phyloP scores from a whole-genome alignment of 2,797 vertebrate genomes.

The Odontamblyopus rebecca region DNA sequence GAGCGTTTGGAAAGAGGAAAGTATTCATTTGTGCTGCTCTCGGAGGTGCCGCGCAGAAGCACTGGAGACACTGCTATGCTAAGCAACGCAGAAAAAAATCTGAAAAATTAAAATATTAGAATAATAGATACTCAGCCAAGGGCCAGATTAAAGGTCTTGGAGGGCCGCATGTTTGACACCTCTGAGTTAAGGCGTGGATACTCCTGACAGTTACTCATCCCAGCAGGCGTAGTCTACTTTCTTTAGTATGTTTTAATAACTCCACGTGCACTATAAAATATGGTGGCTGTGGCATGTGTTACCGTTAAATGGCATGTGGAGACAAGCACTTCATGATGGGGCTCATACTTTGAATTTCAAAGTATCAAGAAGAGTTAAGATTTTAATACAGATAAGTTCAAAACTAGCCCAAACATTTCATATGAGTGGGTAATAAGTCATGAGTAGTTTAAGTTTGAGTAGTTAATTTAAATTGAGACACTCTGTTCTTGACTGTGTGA shows the following conservation, averaged over 20 bases:
- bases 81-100: no score
- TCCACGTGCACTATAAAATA: slow-evolving; percentile 14
- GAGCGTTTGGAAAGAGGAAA: no score
- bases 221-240: neutral
- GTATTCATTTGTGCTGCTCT: no score
- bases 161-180: no score
- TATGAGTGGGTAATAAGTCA: neutral
- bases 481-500: neutral
- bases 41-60: no score
- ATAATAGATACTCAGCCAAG: no score
- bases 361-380: neutral
- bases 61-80: no score
- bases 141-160: no score
- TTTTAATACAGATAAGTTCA: neutral
- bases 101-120: no score
- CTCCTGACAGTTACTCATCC: neutral
- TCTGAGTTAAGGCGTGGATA: neutral
- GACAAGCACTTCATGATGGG: slow-evolving; percentile 15
- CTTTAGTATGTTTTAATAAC: neutral
- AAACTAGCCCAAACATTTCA: slow-evolving; percentile 1
- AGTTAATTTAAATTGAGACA: neutral
- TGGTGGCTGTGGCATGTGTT: slow-evolving; percentile 1
- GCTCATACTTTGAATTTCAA: slow-evolving; percentile 11
- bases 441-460: neutral
- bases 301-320: neutral